Evolutionary conservation across 2,113 vertebrate genomes (phyloP).

Genomic region (Rhipidura dahli): DNA sequence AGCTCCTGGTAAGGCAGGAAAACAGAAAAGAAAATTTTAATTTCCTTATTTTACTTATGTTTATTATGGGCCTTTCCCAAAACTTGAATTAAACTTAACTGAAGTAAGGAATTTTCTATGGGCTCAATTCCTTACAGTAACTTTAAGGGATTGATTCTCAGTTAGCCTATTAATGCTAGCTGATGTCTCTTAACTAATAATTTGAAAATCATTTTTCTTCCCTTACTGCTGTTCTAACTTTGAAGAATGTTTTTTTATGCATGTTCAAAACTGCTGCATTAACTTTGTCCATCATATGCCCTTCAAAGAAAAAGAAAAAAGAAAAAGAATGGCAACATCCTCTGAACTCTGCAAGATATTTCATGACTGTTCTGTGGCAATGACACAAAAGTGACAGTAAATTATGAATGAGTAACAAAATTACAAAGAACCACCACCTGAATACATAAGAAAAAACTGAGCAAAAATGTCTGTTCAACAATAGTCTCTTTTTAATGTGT

Average conservation of each 20-base stretch:
- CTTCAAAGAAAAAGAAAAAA: background rate
- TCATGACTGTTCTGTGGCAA: background rate
- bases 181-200: background rate
- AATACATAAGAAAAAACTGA: background rate
- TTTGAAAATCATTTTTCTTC: background rate
- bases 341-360: background rate
- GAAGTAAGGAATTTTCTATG: background rate
- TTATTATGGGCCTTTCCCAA: background rate
- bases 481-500: background rate
- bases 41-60: background rate
- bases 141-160: background rate
- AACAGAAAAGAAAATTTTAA: background rate
- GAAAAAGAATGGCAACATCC: background rate
- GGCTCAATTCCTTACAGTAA: background rate
- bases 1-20: background rate
- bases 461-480: background rate
- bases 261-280: background rate
- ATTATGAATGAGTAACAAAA: background rate
- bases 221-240: background rate
- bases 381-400: background rate
- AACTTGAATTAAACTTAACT: background rate
- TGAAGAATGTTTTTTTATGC: background rate
- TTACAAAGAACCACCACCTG: background rate
- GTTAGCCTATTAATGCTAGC: background rate
- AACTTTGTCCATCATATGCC: background rate